Evolutionary conservation across 2,888 invertebrate genomes (phyloP).

Genomic region (Pterostichus madidus): DNA sequence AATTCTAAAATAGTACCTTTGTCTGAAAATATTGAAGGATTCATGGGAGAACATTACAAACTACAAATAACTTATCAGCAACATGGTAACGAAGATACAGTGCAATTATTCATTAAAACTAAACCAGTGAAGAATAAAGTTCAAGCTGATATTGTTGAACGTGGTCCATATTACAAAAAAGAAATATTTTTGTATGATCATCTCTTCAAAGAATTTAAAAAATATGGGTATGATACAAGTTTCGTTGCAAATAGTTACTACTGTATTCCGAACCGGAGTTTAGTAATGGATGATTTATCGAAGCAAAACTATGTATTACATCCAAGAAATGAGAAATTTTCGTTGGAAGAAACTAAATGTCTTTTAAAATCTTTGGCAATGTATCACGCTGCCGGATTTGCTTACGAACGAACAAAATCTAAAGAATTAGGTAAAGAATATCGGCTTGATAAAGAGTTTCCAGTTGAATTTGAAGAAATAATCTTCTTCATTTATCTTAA

Average conservation of each 20-base stretch:
- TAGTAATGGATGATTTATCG: conserved; percentile 72
- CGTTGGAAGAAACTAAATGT: conserved; percentile 77
- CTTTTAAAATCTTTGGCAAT: conserved; percentile 78
- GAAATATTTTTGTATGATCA: conserved; percentile 72
- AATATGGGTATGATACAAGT: conserved; percentile 69
- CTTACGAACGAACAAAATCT: conserved; percentile 76
- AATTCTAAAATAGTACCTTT: background rate
- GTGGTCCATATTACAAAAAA: conserved; percentile 71
- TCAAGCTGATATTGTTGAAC: background rate
- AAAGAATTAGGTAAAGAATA: conserved; percentile 68
- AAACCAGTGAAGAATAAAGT: conserved; percentile 28
- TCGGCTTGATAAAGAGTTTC: conserved; percentile 69
- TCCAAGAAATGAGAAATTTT: conserved; percentile 75
- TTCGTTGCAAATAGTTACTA: conserved; percentile 72
- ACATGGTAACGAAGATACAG: conserved; percentile 25
- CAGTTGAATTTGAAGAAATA: conserved; percentile 70
- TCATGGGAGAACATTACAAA: conserved; percentile 70
- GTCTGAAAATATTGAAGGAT: conserved; percentile 67
- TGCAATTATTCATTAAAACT: conserved; percentile 49
- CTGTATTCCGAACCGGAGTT: conserved; percentile 70
- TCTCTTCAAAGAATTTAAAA: conserved; percentile 70
- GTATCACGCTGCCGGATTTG: conserved; percentile 79
- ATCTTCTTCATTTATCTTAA: conserved; percentile 63
- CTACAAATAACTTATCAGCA: conserved; percentile 65
- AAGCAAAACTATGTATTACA: conserved; percentile 68